Percentiles rank a stretch among this genome's conserved stretches.
Evolutionary conservation across 2,113 vertebrate genomes (phyloP).

Genomic region (Cercocebus atys): DNA sequence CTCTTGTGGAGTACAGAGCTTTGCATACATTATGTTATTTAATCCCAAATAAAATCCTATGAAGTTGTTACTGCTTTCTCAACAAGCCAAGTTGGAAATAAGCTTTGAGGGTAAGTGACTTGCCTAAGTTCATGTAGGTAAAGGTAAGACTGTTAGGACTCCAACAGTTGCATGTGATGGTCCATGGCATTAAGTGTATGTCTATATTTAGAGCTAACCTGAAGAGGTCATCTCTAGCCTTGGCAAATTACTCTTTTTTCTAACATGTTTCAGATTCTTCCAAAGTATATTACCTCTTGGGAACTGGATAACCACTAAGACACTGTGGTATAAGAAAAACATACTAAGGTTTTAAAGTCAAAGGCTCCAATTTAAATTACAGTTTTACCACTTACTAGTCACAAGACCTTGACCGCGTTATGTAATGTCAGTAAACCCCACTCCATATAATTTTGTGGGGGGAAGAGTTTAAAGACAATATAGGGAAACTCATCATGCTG

Average conservation of each 20-base stretch:
- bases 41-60: background rate
- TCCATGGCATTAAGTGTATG: background rate
- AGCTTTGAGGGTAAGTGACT: background rate
- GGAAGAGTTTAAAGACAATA: background rate
- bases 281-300: background rate
- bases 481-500: background rate
- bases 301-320: slow-evolving; percentile 1
- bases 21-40: background rate
- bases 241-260: background rate
- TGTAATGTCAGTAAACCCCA: background rate
- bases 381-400: background rate
- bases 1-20: background rate
- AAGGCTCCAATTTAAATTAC: background rate
- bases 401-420: background rate
- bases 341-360: background rate
- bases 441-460: background rate
- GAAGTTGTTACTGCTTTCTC: background rate
- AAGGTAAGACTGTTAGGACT: background rate
- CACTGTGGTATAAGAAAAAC: background rate
- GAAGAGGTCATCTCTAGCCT: background rate
- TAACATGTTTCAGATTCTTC: slow-evolving; percentile 2
- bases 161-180: background rate
- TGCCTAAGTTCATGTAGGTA: background rate
- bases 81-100: background rate
- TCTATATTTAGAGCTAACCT: background rate